Evolutionary conservation across 2,113 vertebrate species (phyloP).

Genomic region (Acrocephalus kingi): DNA sequence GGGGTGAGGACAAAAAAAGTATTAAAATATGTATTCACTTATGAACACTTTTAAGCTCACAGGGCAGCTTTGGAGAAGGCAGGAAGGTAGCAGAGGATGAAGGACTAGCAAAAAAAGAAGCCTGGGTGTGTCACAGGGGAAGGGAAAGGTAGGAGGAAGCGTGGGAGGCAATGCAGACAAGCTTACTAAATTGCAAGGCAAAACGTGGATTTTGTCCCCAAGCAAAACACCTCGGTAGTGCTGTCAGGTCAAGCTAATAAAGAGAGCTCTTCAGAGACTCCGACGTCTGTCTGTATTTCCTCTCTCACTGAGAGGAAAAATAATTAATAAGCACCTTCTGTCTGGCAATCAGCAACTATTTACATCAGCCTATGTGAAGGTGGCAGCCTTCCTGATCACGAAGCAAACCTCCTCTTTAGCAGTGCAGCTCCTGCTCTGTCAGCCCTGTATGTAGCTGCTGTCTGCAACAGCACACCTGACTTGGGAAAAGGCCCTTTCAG

Average conservation of each 20-base stretch:
- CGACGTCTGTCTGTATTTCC: neutral
- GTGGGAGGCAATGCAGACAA: conserved; percentile 49
- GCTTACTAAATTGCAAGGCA: conserved; percentile 54
- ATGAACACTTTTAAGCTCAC: neutral
- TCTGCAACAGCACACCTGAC: fast-evolving
- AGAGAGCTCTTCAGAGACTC: conserved; percentile 33
- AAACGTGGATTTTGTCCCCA: conserved; percentile 47
- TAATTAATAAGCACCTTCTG: conserved; percentile 64
- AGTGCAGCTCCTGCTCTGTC: neutral
- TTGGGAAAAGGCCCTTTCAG: neutral
- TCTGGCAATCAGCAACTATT: conserved; percentile 29
- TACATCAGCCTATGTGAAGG: neutral
- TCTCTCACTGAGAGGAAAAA: conserved; percentile 32
- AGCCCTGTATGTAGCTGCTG: fast-evolving
- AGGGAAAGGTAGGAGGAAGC: conserved; percentile 48
- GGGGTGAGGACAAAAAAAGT: neutral
- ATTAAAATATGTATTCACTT: neutral
- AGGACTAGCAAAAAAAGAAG: neutral
- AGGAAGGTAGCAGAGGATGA: neutral
- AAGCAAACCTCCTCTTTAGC: neutral
- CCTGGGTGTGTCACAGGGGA: neutral
- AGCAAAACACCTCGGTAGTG: conserved; percentile 52
- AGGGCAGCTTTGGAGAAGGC: neutral
- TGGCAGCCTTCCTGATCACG: neutral
- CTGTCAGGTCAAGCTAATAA: conserved; percentile 55